These are phyloP conservation scores for Nephrotoma flavescens DNA, from an alignment of 2,888 invertebrate genomes.

Conservation along the genomic window DNA sequence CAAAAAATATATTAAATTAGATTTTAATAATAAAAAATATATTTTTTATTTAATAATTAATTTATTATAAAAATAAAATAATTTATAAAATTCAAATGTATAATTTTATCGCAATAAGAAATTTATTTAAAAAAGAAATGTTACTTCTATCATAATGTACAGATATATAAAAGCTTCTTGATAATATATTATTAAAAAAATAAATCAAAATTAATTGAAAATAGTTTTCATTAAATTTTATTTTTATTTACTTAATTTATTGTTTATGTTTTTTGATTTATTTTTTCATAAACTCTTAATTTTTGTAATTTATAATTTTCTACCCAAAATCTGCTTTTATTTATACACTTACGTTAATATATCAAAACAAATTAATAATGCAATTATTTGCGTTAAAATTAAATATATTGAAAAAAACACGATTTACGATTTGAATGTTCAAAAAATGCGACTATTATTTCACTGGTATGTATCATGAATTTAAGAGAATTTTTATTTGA, in stretches of 20 bases:
- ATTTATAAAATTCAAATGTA: not conserved
- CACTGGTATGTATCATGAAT: not conserved
- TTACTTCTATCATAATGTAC: not conserved
- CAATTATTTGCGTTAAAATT: not conserved
- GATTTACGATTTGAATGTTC: not conserved
- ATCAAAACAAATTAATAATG: not conserved
- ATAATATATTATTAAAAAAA: not conserved
- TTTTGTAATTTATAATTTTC: not conserved
- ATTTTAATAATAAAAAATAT: not conserved
- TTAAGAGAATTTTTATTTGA: not conserved
- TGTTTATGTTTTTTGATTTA: not conserved
- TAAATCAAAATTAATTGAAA: not conserved
- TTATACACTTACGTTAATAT: not conserved
- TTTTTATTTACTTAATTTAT: not conserved
- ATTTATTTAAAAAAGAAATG: not conserved
- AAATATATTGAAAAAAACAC: not conserved
- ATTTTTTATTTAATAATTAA: not conserved
- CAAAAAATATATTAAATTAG: not conserved
- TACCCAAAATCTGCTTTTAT: not conserved
- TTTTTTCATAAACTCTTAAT: not conserved
- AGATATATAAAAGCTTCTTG: not conserved
- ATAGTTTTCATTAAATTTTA: not conserved
- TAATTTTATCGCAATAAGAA: not conserved
- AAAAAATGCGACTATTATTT: not conserved
- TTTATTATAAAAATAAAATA: not conserved